Evolutionary conservation across 2,888 invertebrate genomes (phyloP).

Genomic region (Ceramica pisi): DNA sequence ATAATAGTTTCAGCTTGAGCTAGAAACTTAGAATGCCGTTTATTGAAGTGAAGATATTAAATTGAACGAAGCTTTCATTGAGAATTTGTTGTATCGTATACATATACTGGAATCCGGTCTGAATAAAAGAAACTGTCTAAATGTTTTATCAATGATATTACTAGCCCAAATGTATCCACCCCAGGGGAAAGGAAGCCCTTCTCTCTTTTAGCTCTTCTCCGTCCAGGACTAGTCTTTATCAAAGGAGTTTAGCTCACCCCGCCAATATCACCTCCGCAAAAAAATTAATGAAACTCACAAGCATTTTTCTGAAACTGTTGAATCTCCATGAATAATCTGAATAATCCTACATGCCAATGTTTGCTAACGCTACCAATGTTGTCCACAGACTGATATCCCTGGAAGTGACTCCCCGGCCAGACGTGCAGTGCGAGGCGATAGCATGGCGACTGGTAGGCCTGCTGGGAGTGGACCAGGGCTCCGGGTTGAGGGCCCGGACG

Average conservation of each 20-base stretch:
- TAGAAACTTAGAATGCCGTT: background rate
- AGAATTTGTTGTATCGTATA: too few relatives aligned
- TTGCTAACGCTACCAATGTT: constrained; percentile 1
- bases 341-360: background rate
- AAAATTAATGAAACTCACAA: background rate
- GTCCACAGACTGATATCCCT: constrained; percentile 81
- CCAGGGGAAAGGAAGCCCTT: too few relatives aligned
- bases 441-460: constrained; percentile 96
- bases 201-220: too few relatives aligned
- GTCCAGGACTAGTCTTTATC: background rate
- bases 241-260: background rate
- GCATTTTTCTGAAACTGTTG: background rate
- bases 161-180: too few relatives aligned
- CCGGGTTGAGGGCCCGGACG: constrained; percentile 92
- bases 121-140: too few relatives aligned
- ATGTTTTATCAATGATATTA: too few relatives aligned
- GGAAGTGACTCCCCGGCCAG: constrained; percentile 91
- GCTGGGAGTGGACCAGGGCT: constrained; percentile 91
- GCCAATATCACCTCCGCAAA: background rate
- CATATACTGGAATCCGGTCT: too few relatives aligned
- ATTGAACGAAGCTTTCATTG: too few relatives aligned
- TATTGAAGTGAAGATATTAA: background rate
- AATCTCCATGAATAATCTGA: background rate
- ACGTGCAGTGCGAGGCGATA: constrained; percentile 94
- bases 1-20: constrained; percentile 16